These are phyloP conservation scores for Clarias gariepinus DNA, from an alignment of 2,113 vertebrate species.

Conservation along the genomic window DNA sequence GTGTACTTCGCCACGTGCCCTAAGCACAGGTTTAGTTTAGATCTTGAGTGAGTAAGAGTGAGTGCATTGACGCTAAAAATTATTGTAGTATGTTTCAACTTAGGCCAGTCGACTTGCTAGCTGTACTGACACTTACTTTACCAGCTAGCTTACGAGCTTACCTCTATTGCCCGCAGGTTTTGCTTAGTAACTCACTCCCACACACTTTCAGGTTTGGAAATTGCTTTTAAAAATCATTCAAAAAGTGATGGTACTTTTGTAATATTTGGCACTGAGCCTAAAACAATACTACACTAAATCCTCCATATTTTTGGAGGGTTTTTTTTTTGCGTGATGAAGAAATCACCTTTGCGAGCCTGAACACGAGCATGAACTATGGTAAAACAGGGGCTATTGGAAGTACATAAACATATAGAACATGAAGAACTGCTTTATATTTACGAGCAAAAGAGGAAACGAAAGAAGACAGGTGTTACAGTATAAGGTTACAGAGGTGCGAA, in stretches of 20 bases:
- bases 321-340: neutral
- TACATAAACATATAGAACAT: neutral
- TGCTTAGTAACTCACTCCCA: neutral
- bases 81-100: neutral
- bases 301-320: neutral
- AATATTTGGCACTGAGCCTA: neutral
- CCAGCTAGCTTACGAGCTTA: neutral
- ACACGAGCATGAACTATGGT: neutral
- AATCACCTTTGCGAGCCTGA: neutral
- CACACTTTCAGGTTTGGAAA: neutral
- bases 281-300: neutral
- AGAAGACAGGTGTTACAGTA: neutral
- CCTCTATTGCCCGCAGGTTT: neutral
- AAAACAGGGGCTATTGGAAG: neutral
- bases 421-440: neutral
- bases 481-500: neutral
- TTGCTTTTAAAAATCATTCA: neutral
- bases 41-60: too few relatives aligned
- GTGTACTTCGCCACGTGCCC: too few relatives aligned
- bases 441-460: neutral
- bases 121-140: neutral
- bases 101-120: neutral
- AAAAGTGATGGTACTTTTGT: neutral
- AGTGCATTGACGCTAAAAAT: neutral
- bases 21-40: too few relatives aligned